Conservation (phyloP, 2,113 vertebrate species). For the Leucoraja erinaceus region DNA sequence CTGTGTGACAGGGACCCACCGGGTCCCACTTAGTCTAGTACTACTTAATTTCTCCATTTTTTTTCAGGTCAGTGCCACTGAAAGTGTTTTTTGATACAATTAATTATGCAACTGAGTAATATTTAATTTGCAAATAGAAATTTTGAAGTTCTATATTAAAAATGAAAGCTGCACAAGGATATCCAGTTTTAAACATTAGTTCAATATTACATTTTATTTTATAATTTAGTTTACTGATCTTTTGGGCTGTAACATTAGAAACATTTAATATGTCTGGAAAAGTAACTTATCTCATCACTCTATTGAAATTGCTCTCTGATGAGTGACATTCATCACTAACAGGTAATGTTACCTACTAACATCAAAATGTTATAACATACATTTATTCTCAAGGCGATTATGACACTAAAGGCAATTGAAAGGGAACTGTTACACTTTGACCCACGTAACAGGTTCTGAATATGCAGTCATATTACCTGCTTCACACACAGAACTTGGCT, state of each 20-base stretch:
- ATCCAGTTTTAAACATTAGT: not conserved
- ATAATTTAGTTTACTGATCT: not conserved
- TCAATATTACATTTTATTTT: not conserved
- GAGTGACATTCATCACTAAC: not conserved
- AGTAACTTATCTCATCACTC: not conserved
- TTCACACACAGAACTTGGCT: not conserved
- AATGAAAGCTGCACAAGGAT: not conserved
- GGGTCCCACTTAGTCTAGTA: no score
- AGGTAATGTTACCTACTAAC: not conserved
- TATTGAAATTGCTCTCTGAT: not conserved
- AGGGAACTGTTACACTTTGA: not conserved
- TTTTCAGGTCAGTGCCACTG: no score
- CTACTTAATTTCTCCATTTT: no score
- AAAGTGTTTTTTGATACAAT: no score
- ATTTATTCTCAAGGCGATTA: not conserved
- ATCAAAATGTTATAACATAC: not conserved
- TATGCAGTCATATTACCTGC: not conserved
- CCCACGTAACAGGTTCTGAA: not conserved
- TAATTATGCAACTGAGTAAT: no score
- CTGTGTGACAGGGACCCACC: no score
- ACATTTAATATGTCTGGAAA: not conserved
- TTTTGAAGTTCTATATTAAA: not conserved
- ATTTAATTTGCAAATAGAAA: no score
- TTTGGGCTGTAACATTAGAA: not conserved
- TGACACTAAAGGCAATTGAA: not conserved